Conservation (phyloP, 2,888 invertebrate genomes). For the Zaprionus bogoriensis region DNA sequence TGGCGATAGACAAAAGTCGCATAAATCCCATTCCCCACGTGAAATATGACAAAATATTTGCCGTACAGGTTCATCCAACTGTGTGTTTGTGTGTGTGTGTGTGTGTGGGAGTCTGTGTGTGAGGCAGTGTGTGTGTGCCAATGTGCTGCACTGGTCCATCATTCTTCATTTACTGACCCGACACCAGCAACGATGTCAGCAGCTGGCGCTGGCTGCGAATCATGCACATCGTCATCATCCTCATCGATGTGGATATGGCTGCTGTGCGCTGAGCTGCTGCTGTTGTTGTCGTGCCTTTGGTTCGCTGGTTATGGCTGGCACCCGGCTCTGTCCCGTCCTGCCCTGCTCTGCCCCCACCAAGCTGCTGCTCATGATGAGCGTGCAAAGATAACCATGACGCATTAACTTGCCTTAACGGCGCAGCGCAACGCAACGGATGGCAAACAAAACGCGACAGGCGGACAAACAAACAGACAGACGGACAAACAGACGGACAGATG, state of each 20-base stretch:
- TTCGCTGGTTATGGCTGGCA: neutral
- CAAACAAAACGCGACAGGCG: constrained; percentile 71
- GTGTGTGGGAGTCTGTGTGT: neutral
- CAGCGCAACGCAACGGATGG: constrained; percentile 65
- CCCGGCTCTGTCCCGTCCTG: neutral
- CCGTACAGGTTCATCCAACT: constrained; percentile 32
- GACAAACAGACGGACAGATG: neutral
- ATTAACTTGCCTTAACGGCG: constrained; percentile 66
- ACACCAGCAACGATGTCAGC: constrained; percentile 69
- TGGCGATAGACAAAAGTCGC: constrained; percentile 40
- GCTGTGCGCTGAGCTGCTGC: neutral
- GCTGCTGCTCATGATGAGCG: constrained; percentile 55
- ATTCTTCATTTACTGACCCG: constrained; percentile 76
- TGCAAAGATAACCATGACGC: constrained; percentile 69
- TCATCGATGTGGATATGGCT: constrained; percentile 46
- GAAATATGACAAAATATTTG: constrained; percentile 70
- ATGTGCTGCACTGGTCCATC: constrained; percentile 58
- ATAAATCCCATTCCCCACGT: constrained; percentile 69
- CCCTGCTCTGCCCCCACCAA: neutral
- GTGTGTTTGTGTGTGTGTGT: constrained; percentile 9
- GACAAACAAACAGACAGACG: constrained; percentile 59
- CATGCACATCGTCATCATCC: constrained; percentile 22
- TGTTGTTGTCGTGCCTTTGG: neutral
- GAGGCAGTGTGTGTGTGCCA: constrained; percentile 8
- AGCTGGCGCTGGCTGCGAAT: constrained; percentile 50